These are phyloP conservation scores for Circaetus cinerascens DNA, from an alignment of 2,113 vertebrate species.

Conservation along the genomic window DNA sequence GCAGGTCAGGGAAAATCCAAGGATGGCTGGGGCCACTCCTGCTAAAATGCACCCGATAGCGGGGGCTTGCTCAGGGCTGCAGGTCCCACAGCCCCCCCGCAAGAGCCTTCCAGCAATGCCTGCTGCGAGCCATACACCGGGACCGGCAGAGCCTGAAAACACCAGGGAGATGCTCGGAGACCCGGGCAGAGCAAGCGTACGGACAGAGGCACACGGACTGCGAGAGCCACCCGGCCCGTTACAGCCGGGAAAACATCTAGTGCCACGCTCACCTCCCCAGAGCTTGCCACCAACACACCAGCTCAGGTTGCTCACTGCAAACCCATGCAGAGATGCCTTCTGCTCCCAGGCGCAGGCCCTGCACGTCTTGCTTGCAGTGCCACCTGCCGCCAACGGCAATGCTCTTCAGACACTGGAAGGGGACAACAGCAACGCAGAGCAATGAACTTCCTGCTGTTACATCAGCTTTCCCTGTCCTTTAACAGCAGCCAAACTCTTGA, in stretches of 20 bases:
- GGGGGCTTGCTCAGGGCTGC: neutral
- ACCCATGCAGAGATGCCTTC: neutral
- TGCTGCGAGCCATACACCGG: neutral
- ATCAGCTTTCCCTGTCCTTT: neutral
- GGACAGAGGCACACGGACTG: neutral
- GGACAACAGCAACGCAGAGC: neutral
- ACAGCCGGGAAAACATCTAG: neutral
- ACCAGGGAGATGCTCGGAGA: rapidly evolving
- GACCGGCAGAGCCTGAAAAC: neutral
- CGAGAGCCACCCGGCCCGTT: rapidly evolving
- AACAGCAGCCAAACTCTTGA: constrained; percentile 9
- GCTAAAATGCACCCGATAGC: rapidly evolving
- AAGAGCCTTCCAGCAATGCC: neutral
- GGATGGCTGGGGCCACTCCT: neutral
- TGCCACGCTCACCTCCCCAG: neutral
- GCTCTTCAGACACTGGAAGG: neutral
- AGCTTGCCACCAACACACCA: neutral
- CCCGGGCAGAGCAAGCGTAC: neutral
- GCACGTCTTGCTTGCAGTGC: constrained; percentile 59
- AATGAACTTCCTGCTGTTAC: neutral
- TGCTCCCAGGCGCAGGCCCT: neutral
- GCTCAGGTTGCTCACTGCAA: neutral
- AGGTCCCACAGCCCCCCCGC: neutral
- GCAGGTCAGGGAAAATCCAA: neutral
- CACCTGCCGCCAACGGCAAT: constrained; percentile 47